Evolutionary conservation across 1,140 invertebrate species (phyloP).

Genomic region (Cydia splendana): DNA sequence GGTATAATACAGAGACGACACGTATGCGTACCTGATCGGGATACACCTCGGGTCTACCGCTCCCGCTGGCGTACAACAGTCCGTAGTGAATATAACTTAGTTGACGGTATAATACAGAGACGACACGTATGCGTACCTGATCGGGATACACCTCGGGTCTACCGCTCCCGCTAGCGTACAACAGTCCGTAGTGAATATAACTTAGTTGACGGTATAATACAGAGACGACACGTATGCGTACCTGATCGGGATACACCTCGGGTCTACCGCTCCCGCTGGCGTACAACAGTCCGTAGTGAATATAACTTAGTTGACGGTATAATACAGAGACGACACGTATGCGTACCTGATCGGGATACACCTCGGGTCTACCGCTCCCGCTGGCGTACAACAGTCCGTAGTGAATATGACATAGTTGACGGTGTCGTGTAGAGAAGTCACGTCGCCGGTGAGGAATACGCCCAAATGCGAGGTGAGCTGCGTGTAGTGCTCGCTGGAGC

Average conservation of each 20-base stretch:
- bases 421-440: slow-evolving; percentile 37
- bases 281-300: slow-evolving; percentile 41
- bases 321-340: slow-evolving; percentile 34
- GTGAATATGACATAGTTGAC: slow-evolving; percentile 46
- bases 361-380: slow-evolving; percentile 28
- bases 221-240: neutral
- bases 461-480: slow-evolving; percentile 1
- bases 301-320: slow-evolving; percentile 46
- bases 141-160: slow-evolving; percentile 40
- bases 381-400: slow-evolving; percentile 38
- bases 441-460: slow-evolving; percentile 25
- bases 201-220: slow-evolving; percentile 44
- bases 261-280: slow-evolving; percentile 30
- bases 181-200: slow-evolving; percentile 38
- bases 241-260: slow-evolving; percentile 40
- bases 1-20: slow-evolving; percentile 37
- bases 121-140: slow-evolving; percentile 15
- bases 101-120: slow-evolving; percentile 38
- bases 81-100: slow-evolving; percentile 41
- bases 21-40: slow-evolving; percentile 35
- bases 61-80: slow-evolving; percentile 39
- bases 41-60: slow-evolving; percentile 37
- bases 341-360: slow-evolving; percentile 40
- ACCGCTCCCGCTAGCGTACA: slow-evolving; percentile 35
- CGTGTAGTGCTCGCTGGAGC: slow-evolving; percentile 24